A percentile compares a stretch with the other conserved stretches of the same genome.
Evolutionary conservation across 2,113 vertebrate genomes (phyloP).

Genomic region (Oreochromis niloticus): DNA sequence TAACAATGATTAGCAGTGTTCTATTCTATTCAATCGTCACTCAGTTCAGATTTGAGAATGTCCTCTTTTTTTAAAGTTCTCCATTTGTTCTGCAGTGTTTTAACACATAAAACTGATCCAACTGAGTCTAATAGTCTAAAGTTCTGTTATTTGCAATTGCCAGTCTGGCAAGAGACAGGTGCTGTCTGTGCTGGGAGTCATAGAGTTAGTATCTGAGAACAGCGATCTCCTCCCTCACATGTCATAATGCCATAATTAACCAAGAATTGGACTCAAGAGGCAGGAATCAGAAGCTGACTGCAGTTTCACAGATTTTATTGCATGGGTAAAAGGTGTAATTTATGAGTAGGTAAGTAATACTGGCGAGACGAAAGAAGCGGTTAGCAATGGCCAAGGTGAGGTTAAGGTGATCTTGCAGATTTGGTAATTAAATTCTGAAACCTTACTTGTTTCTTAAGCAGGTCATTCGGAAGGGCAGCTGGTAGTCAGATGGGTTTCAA

Average conservation of each 20-base stretch:
- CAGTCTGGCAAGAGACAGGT: neutral
- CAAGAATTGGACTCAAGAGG: neutral
- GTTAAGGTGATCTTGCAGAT: neutral
- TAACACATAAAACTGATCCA: neutral
- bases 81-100: neutral
- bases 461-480: neutral
- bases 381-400: neutral
- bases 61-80: neutral
- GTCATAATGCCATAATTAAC: neutral
- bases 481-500: neutral
- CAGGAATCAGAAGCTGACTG: neutral
- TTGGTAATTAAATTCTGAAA: neutral
- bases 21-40: fast-evolving
- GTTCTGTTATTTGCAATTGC: neutral
- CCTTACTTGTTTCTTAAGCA: neutral
- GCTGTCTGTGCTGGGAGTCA: neutral
- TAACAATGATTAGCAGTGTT: neutral
- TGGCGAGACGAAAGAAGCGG: neutral
- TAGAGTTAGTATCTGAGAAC: neutral
- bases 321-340: neutral
- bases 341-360: neutral
- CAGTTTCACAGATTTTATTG: neutral
- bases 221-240: neutral
- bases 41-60: neutral
- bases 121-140: neutral